A percentile compares a stretch with the other conserved stretches of the same genome.
Evolutionary conservation across 1,140 invertebrate genomes (phyloP).

Genomic region (Tetramorium alpestre): DNA sequence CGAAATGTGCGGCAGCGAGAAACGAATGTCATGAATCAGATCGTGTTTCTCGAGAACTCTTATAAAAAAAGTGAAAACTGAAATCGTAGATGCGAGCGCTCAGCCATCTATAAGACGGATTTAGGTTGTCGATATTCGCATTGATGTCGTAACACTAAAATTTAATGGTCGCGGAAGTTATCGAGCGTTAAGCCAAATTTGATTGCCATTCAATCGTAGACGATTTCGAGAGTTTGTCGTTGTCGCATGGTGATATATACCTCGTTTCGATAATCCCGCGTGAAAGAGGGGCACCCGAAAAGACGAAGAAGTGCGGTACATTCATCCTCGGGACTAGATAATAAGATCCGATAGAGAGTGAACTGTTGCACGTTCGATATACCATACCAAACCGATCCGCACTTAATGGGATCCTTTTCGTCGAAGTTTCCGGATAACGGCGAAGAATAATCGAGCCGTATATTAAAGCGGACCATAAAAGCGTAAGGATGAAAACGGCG

Average conservation of each 20-base stretch:
- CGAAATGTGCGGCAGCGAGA: background rate
- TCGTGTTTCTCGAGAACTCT: background rate
- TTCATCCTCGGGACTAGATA: slow-evolving; percentile 50
- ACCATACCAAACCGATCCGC: slow-evolving; percentile 30
- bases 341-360: slow-evolving; percentile 59
- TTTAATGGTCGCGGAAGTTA: slow-evolving; percentile 37
- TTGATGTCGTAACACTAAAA: slow-evolving; percentile 31
- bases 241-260: slow-evolving; percentile 33
- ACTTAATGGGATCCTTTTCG: slow-evolving; percentile 66
- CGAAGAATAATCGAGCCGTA: slow-evolving; percentile 73
- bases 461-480: slow-evolving; percentile 70
- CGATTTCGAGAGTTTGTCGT: background rate
- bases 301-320: slow-evolving; percentile 27
- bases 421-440: slow-evolving; percentile 66
- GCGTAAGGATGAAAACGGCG: slow-evolving; percentile 12
- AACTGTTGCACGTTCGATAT: slow-evolving; percentile 55
- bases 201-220: slow-evolving; percentile 8
- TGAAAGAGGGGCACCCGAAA: background rate
- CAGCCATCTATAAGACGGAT: background rate
- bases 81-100: slow-evolving; percentile 19
- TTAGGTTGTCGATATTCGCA: slow-evolving; percentile 25
- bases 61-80: background rate
- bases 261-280: slow-evolving; percentile 11
- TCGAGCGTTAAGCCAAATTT: slow-evolving; percentile 48
- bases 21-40: slow-evolving; percentile 12